Base-by-base conservation (phyloP, 2,888 invertebrate genomes). In the Heliothis peltigera region DNA sequence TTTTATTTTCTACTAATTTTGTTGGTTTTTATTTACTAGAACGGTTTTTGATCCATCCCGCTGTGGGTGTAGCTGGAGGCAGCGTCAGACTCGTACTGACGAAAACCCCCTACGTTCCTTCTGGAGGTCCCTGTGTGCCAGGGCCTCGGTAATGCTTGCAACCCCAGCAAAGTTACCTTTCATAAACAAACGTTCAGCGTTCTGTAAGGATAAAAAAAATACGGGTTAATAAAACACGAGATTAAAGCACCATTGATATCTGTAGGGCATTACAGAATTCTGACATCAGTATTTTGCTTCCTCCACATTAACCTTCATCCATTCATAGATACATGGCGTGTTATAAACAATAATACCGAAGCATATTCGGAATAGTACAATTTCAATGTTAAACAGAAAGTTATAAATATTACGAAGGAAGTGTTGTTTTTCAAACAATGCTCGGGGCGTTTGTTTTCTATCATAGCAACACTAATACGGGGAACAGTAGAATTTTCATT, bases 381-480 rank as follows among this genome's bases (percentile, higher is more conserved):
- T 58, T 32, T 17, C 48, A 39, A 47, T 39, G 43, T 21, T 54
- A 19, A 28, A 18, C 43, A 49, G 32, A 55, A 48, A 60, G 10
- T 60, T 63, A 64, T 74, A 64, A 74, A 72, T 68, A 72, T 67
- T 52, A 60, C 18, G 22, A 19, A 60, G 60, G 75, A 74, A 63
- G 69, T 66, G 22, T 58, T 66, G 54, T 68, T 73, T 57, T 73
- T 42, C 17, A 54, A 74, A 73, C 69, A 64, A 60, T 60, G 15
- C 5, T 39, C 15, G 53, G 21, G 4, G 10, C 52, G 63, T 69
- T 56, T 69, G 54, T 39, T 42, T 69, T 54, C 42, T 18, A 57
- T 68, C 53, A 54, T 25, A 28, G 35, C 43, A 51, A 18, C 44
- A 28, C 22, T 54, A 72, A 63, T 51, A 68, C 68, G 56, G 18